Base-by-base conservation (phyloP, 2,113 vertebrate genomes). In the Perccottus glenii region DNA sequence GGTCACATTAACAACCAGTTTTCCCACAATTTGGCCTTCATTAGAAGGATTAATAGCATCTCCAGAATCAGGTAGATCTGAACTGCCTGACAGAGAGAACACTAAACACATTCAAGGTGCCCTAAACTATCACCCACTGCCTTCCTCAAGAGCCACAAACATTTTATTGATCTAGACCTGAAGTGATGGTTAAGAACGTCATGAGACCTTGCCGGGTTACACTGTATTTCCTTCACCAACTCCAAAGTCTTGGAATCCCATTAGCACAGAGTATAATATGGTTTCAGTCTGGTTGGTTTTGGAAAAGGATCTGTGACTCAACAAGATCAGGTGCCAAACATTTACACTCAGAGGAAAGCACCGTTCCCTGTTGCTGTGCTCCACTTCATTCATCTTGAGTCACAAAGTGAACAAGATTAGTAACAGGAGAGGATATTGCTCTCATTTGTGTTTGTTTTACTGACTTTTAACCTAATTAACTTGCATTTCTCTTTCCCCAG, bases 21-120 rank as follows among this genome's bases (percentile, higher is more conserved):
- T 89, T 89, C 85, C 88, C 89, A 90, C 87, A 90, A 91, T 91
- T 88, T 92, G 90, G 89, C 88, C 88, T 92, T 92, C 87, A 92
- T 92, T 91, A 93, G n/a, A 55, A 63, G 45, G 57, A 63, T 74
- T 89, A 89, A 90, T 85, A 83, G 86, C 83, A 81, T 78, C 70
- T 64, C 68, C 71, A 64, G 85, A 86, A 88, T 87, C 91, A 92
- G 86, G 87, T 90, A 91, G 77, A 88, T 91, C 82, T 85, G 68
- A 87, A 88, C 81, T 80, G 81, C 75, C 85, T 85, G 82, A 85
- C 80, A 75, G 83, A 87, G 85, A 89, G 82, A 86, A 67, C 51
- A 69, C 66, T 74, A 68, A 83, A 83, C 75, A 73, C 77, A 84
- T 82, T 77, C 78, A 84, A 73, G 62, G 72, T 51, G 45, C 59